A percentile compares a stretch with the other conserved stretches of the same genome.
Evolutionary conservation across 1,140 invertebrate genomes (phyloP).

Genomic region (Protaetia brevitarsis): DNA sequence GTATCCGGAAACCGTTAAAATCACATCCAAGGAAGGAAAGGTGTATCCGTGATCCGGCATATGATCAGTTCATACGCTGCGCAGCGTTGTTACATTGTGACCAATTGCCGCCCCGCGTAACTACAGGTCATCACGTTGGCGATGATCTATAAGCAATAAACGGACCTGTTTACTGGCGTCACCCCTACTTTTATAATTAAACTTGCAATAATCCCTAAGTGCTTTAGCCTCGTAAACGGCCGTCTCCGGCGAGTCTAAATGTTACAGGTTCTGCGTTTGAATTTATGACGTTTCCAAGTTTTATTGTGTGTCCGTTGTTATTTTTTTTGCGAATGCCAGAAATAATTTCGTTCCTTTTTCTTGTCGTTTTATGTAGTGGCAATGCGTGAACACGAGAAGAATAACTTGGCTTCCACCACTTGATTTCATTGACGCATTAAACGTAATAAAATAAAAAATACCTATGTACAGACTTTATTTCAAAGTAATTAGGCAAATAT

Average conservation of each 20-base stretch:
- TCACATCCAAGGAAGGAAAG: not conserved
- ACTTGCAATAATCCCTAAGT: constrained; percentile 38
- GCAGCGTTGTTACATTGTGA: constrained; percentile 26
- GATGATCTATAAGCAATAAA: constrained; percentile 39
- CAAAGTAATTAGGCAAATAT: too few relatives aligned
- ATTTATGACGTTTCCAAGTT: constrained; percentile 16
- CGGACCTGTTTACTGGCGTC: constrained; percentile 35
- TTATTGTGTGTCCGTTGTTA: not conserved
- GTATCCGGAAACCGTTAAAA: constrained; percentile 14
- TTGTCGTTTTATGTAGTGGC: not conserved
- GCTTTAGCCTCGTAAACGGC: constrained; percentile 32
- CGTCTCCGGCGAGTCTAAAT: constrained; percentile 28
- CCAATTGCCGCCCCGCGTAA: constrained; percentile 25
- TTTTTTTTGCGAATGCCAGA: constrained; percentile 1
- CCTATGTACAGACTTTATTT: too few relatives aligned
- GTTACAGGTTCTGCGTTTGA: constrained; percentile 25
- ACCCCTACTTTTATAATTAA: constrained; percentile 39
- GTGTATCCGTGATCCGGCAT: not conserved
- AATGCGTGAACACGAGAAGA: not conserved
- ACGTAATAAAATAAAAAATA: too few relatives aligned
- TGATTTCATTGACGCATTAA: too few relatives aligned
- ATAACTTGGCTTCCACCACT: too few relatives aligned
- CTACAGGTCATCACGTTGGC: constrained; percentile 26
- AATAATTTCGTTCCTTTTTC: constrained; percentile 1
- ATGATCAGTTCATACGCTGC: not conserved